Evolutionary conservation across 2,797 vertebrate genomes (phyloP).

Genomic region (Phataginus tricuspis): DNA sequence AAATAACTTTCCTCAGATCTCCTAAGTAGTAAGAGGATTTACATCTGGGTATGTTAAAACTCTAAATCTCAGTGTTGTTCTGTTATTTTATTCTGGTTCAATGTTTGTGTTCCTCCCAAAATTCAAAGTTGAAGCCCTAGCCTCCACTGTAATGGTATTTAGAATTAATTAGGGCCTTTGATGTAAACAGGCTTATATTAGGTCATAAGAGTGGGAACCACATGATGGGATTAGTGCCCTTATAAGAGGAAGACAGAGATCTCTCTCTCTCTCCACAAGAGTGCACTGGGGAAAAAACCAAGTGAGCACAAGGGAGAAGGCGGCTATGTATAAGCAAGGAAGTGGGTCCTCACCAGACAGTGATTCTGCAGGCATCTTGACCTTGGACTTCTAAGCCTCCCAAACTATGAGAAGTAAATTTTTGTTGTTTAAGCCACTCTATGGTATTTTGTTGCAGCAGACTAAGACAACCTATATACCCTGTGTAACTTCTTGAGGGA

Average conservation of each 20-base stretch:
- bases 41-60: not conserved
- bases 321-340: not conserved
- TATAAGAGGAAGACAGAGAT: not conserved
- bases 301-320: not conserved
- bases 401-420: not conserved
- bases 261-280: not conserved
- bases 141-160: not conserved
- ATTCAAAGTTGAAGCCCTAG: not conserved
- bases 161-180: not conserved
- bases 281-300: not conserved
- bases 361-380: not conserved
- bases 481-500: not conserved
- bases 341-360: not conserved
- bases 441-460: not conserved
- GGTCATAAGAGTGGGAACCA: not conserved
- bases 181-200: not conserved
- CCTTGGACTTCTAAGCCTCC: not conserved
- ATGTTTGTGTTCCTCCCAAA: not conserved
- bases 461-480: not conserved
- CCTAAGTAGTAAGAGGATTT: not conserved
- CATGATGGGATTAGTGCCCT: not conserved
- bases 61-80: not conserved
- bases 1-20: not conserved
- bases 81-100: not conserved
- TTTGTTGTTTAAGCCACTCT: not conserved